These are phyloP conservation scores for Turritopsis rubra DNA, from an alignment of 30 jellyfish, hydroid and myxozoan genomes.

Conservation along the genomic window DNA sequence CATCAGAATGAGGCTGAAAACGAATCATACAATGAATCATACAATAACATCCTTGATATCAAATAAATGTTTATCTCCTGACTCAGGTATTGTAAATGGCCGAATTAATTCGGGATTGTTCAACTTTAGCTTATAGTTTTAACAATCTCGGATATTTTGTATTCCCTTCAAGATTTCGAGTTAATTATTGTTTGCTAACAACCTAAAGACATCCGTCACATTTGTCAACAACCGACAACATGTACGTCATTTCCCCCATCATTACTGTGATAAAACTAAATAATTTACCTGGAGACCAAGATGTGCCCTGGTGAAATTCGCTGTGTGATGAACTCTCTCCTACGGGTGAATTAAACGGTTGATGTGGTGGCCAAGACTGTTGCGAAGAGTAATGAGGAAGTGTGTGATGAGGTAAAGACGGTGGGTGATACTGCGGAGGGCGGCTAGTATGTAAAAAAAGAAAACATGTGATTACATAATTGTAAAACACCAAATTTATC, in stretches of 20 bases:
- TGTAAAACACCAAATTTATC: no score
- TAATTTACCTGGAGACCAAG: slow-evolving; percentile 4
- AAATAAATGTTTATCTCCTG: no score
- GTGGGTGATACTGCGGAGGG: slow-evolving; percentile 38
- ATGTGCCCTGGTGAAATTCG: slow-evolving; percentile 1
- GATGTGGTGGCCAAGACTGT: slow-evolving; percentile 29
- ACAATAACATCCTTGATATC: no score
- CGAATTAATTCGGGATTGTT: no score
- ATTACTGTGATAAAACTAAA: neutral
- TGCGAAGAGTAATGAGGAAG: slow-evolving; percentile 15
- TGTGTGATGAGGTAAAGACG: slow-evolving; percentile 20
- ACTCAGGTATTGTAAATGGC: no score
- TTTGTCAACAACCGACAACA: neutral
- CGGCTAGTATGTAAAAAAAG: slow-evolving; percentile 3
- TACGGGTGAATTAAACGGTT: slow-evolving; percentile 22
- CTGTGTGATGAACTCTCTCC: neutral
- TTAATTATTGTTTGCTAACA: no score
- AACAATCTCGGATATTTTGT: no score
- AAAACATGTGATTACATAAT: neutral
- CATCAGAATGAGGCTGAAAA: slow-evolving; percentile 1
- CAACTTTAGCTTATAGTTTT: no score
- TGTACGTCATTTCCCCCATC: neutral
- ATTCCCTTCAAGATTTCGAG: no score
- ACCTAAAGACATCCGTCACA: no score
- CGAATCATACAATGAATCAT: no score